Evolutionary conservation across 2,888 invertebrate species (phyloP).

Genomic region (Lasiommata megera): DNA sequence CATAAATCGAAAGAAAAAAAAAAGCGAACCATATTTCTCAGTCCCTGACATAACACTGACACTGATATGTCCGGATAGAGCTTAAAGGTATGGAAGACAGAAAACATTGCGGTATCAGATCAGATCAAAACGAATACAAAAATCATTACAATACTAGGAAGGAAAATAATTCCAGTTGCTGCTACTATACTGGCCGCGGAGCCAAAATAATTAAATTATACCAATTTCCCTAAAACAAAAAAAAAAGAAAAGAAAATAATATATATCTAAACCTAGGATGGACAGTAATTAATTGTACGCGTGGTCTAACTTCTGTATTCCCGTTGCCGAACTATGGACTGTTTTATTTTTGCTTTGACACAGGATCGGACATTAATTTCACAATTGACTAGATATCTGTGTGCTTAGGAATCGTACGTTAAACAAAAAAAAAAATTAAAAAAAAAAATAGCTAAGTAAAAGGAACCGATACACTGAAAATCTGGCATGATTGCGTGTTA

Average conservation of each 20-base stretch:
- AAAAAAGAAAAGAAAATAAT: no score
- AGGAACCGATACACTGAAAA: slow-evolving; percentile 77
- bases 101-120: slow-evolving; percentile 77
- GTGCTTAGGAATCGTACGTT: slow-evolving; percentile 78
- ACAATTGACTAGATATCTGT: slow-evolving; percentile 81
- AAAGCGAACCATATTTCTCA: no score
- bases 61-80: not conserved
- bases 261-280: slow-evolving; percentile 64
- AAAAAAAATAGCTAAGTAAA: slow-evolving; percentile 71
- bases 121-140: slow-evolving; percentile 64
- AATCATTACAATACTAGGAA: slow-evolving; percentile 43
- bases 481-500: slow-evolving; percentile 67
- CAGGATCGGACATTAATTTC: slow-evolving; percentile 74
- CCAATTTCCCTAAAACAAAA: slow-evolving; percentile 63
- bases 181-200: slow-evolving; percentile 66
- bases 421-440: slow-evolving; percentile 50
- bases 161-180: slow-evolving; percentile 50
- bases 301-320: slow-evolving; percentile 67
- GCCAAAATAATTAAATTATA: slow-evolving; percentile 62
- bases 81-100: slow-evolving; percentile 68
- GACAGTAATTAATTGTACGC: slow-evolving; percentile 53
- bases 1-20: no score
- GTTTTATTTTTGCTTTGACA: slow-evolving; percentile 56
- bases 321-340: slow-evolving; percentile 60
- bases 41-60: not conserved